Evolutionary conservation across 2,888 invertebrate species (phyloP).

Genomic region (Leptinotarsa tumamoca): DNA sequence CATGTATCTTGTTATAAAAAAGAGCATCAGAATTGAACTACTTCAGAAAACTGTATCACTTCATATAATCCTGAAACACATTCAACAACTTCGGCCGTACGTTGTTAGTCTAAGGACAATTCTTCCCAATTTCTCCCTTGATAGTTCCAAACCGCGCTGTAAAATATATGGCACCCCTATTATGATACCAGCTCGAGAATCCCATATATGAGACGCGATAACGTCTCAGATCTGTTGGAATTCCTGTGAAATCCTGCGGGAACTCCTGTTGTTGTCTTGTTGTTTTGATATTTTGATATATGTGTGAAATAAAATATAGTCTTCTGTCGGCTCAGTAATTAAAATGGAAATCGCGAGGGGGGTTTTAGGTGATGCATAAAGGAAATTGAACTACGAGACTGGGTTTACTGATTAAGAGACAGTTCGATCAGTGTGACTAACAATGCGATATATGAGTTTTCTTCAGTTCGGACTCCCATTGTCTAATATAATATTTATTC

Average conservation of each 20-base stretch:
- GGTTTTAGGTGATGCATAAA: neutral
- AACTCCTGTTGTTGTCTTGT: constrained; percentile 45
- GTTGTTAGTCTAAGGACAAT: constrained; percentile 8
- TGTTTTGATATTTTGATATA: constrained; percentile 54
- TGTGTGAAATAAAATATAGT: constrained; percentile 50
- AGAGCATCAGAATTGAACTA: too few species aligned
- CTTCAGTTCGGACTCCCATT: too few species aligned
- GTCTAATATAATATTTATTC: too few species aligned
- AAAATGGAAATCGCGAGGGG: constrained; percentile 23
- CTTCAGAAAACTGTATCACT: neutral
- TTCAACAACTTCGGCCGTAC: neutral
- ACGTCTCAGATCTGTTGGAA: constrained; percentile 46
- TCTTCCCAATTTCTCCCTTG: constrained; percentile 30
- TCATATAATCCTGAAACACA: neutral
- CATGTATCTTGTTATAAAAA: too few species aligned
- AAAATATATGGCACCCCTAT: constrained; percentile 54
- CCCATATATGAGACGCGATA: constrained; percentile 43
- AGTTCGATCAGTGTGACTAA: too few species aligned
- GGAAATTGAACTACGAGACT: constrained; percentile 3
- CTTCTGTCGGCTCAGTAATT: constrained; percentile 22
- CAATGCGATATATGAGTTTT: too few species aligned
- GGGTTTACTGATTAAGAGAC: neutral
- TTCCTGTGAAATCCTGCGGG: constrained; percentile 46
- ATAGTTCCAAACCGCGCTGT: constrained; percentile 39
- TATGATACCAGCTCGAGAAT: constrained; percentile 41